Conservation (phyloP, 2,113 vertebrate species). For the pig (Sus scrofa) region DNA sequence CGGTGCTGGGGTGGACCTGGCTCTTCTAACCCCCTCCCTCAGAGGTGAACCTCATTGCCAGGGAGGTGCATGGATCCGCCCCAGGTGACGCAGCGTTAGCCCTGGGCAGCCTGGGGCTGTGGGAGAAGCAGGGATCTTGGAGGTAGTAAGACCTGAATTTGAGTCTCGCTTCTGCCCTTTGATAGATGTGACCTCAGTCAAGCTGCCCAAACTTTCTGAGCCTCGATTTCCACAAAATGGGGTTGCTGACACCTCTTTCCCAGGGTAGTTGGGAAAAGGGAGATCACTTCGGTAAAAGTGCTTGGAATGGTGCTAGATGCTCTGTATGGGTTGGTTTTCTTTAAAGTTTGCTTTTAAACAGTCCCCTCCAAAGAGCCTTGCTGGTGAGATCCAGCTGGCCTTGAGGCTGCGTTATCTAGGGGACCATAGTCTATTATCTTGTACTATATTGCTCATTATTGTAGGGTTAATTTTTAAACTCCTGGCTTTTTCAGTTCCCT, state of each 20-base stretch:
- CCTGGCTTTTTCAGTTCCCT: constrained; percentile 22
- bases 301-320: neutral
- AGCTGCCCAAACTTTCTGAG: neutral
- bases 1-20: neutral
- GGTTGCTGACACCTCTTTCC: neutral
- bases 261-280: neutral
- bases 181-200: fast-evolving
- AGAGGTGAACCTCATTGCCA: neutral
- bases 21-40: neutral
- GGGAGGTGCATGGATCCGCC: neutral
- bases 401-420: neutral
- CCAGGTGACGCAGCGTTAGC: neutral
- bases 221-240: neutral
- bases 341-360: constrained; percentile 29
- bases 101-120: neutral
- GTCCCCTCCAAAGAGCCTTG: neutral
- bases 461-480: constrained; percentile 46
- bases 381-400: neutral
- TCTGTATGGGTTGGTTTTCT: neutral
- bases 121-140: neutral
- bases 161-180: constrained; percentile 28
- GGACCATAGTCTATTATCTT: constrained; percentile 28
- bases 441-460: constrained; percentile 41
- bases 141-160: neutral
- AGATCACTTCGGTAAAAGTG: neutral